A percentile compares a stretch with the other conserved stretches of the same genome.
These are phyloP conservation scores for Drosophila buzzatii DNA, from an alignment of 2,888 invertebrate genomes.

Conservation along the genomic window DNA sequence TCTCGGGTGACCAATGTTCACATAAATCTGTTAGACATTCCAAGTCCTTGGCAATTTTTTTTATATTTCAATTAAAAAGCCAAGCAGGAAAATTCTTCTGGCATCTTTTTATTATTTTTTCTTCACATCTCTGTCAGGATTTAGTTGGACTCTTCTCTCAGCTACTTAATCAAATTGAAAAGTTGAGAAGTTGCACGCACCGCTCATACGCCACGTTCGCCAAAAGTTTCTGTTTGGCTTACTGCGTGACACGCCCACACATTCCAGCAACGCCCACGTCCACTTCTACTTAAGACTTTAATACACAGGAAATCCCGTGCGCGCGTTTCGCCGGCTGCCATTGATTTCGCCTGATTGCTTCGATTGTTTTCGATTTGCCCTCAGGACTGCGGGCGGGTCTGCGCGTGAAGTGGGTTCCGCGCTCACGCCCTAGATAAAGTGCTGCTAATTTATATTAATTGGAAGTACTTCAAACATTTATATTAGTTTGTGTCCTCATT, in stretches of 20 bases:
- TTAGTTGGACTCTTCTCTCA: constrained; percentile 14
- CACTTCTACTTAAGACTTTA: constrained; percentile 54
- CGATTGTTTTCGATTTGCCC: constrained; percentile 73
- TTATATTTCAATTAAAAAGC: constrained; percentile 41
- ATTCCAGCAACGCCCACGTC: constrained; percentile 8
- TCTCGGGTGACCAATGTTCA: constrained; percentile 24
- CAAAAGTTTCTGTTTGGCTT: constrained; percentile 46
- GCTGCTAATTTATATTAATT: constrained; percentile 65
- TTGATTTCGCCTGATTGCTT: constrained; percentile 76
- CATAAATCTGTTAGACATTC: constrained; percentile 46
- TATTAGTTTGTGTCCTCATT: constrained; percentile 26
- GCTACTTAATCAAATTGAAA: constrained; percentile 68
- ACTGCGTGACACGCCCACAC: constrained; percentile 46
- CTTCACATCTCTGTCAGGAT: constrained; percentile 3
- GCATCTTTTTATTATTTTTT: background rate
- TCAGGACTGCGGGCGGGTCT: constrained; percentile 2
- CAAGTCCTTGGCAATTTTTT: constrained; percentile 15
- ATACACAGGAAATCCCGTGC: constrained; percentile 64
- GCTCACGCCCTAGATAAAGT: constrained; percentile 53
- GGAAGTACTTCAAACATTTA: constrained; percentile 14
- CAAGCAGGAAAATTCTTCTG: constrained; percentile 7
- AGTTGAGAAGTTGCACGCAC: constrained; percentile 36
- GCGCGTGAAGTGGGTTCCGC: constrained; percentile 7
- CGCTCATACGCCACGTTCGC: constrained; percentile 41
- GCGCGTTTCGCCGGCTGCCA: constrained; percentile 55